Conservation (phyloP, 2,113 vertebrate species). For the Leuciscus idus region DNA sequence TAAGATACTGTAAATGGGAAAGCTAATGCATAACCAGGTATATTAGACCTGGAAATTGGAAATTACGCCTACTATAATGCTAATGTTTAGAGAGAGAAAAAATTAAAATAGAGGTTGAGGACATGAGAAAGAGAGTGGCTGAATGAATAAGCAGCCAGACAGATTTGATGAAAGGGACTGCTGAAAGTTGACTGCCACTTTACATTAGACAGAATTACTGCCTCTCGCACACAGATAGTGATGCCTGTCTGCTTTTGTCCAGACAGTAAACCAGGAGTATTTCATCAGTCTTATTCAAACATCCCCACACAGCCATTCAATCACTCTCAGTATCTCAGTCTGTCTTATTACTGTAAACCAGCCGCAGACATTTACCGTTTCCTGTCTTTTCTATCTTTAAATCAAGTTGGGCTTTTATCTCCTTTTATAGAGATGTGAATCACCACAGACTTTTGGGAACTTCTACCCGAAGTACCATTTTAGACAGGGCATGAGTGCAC, state of each 20-base stretch:
- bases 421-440: background rate
- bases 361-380: background rate
- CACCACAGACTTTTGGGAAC: background rate
- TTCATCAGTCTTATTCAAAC: slow-evolving; percentile 25
- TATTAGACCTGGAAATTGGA: background rate
- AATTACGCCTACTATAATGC: background rate
- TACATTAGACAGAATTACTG: slow-evolving; percentile 24
- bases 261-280: slow-evolving; percentile 12
- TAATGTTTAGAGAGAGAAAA: background rate
- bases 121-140: background rate
- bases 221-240: background rate
- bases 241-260: slow-evolving; percentile 15
- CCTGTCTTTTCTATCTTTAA: slow-evolving; percentile 15
- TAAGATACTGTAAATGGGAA: background rate
- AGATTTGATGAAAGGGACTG: slow-evolving; percentile 3
- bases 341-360: slow-evolving; percentile 11
- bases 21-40: background rate
- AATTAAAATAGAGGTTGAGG: background rate
- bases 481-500: background rate
- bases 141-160: background rate
- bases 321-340: background rate
- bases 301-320: background rate
- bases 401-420: slow-evolving; percentile 12
- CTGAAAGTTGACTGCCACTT: background rate
- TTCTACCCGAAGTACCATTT: background rate